Evolutionary conservation across 2,888 invertebrate genomes (phyloP).

Genomic region (Nephrotoma flavescens): DNA sequence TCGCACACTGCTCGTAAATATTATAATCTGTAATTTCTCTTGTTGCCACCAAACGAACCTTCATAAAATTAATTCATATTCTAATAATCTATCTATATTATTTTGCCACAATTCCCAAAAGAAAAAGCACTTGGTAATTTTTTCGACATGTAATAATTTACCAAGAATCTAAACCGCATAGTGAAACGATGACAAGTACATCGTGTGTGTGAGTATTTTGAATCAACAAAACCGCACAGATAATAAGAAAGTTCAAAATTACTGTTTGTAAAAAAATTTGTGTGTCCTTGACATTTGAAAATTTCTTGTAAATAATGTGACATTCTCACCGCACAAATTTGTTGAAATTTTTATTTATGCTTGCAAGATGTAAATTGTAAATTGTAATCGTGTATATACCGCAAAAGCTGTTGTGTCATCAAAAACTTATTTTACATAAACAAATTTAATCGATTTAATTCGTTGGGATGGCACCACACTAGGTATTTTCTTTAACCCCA

Average conservation of each 20-base stretch:
- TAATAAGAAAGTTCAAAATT: not conserved
- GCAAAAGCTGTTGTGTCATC: not conserved
- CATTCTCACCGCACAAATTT: not conserved
- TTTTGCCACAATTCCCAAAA: not conserved
- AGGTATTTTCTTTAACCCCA: too few species aligned
- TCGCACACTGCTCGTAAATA: too few species aligned
- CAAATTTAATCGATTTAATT: too few species aligned
- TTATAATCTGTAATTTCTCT: too few species aligned
- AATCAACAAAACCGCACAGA: not conserved
- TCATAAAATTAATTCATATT: not conserved
- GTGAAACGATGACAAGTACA: not conserved
- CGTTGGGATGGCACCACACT: too few species aligned
- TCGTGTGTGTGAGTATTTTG: not conserved
- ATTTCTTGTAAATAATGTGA: not conserved
- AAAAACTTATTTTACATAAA: too few species aligned
- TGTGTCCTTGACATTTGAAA: not conserved
- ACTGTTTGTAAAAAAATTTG: not conserved
- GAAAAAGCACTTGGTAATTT: not conserved
- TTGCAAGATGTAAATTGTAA: not conserved
- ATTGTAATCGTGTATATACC: not conserved
- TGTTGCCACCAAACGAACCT: not conserved
- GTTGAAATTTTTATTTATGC: not conserved
- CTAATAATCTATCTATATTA: not conserved
- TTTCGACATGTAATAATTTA: not conserved
- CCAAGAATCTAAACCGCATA: not conserved